These are phyloP conservation scores for Chaetops frenatus DNA, from an alignment of 2,113 vertebrate species.

Conservation along the genomic window DNA sequence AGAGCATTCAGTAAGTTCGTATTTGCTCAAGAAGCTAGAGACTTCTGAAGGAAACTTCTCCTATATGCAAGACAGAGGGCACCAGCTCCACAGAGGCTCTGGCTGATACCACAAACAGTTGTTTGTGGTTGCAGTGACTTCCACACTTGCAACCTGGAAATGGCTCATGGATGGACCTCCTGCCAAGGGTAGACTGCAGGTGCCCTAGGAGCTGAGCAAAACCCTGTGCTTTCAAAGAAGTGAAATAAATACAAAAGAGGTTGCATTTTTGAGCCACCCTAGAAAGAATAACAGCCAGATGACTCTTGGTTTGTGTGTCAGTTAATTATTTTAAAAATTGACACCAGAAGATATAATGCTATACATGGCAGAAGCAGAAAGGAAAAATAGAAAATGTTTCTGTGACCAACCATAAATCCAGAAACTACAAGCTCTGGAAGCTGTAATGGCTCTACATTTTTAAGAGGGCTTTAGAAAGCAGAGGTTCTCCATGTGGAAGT, in stretches of 20 bases:
- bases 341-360: not conserved
- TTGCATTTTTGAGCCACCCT: not conserved
- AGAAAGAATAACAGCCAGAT: not conserved
- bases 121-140: not conserved
- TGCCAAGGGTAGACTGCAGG: not conserved
- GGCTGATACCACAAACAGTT: not conserved
- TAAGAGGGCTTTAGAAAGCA: not conserved
- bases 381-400: not conserved
- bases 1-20: not conserved
- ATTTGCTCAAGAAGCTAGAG: not conserved
- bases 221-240: not conserved
- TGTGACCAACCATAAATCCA: not conserved
- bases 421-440: not conserved
- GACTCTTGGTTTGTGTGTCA: not conserved
- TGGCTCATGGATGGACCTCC: not conserved
- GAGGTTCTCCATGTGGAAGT: not conserved
- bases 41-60: not conserved
- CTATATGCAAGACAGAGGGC: not conserved
- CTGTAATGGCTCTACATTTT: not conserved
- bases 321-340: not conserved
- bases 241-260: not conserved
- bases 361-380: not conserved
- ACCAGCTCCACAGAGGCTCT: not conserved
- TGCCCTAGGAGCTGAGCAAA: not conserved
- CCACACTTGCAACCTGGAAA: fast-evolving